Percentiles rank a stretch among this genome's conserved stretches.
These are phyloP conservation scores for Polymixis lichenea DNA, from an alignment of 2,888 invertebrate species.

Conservation along the genomic window DNA sequence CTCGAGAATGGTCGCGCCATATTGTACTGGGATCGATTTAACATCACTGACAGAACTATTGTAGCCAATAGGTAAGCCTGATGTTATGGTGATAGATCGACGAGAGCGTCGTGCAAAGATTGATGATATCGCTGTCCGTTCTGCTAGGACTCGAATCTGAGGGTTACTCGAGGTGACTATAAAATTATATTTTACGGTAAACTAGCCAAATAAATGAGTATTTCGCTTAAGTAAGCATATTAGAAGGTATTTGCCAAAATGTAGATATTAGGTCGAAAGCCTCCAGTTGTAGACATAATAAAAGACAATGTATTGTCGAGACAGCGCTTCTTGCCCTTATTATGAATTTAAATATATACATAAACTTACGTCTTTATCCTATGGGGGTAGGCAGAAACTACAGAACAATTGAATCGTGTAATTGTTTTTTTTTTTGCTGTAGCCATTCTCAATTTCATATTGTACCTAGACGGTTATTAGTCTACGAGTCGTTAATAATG, in stretches of 20 bases:
- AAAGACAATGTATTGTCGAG: slow-evolving; percentile 23
- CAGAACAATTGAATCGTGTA: background rate
- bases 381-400: no score
- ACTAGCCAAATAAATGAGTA: background rate
- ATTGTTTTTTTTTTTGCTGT: background rate
- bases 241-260: slow-evolving; percentile 27
- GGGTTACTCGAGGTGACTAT: background rate
- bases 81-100: no score
- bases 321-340: background rate
- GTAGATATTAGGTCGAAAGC: background rate
- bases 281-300: background rate
- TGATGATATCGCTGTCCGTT: no score
- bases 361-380: no score
- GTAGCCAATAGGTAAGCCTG: no score
- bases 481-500: background rate
- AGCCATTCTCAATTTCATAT: background rate
- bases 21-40: no score
- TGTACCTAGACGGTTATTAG: slow-evolving; percentile 1
- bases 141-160: no score
- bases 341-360: background rate
- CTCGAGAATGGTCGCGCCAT: no score
- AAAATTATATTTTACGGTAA: no score
- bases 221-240: background rate
- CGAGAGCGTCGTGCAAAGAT: no score
- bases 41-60: no score